Conservation (phyloP, 2,888 invertebrate species). For the Chloroclystis v-ata region DNA sequence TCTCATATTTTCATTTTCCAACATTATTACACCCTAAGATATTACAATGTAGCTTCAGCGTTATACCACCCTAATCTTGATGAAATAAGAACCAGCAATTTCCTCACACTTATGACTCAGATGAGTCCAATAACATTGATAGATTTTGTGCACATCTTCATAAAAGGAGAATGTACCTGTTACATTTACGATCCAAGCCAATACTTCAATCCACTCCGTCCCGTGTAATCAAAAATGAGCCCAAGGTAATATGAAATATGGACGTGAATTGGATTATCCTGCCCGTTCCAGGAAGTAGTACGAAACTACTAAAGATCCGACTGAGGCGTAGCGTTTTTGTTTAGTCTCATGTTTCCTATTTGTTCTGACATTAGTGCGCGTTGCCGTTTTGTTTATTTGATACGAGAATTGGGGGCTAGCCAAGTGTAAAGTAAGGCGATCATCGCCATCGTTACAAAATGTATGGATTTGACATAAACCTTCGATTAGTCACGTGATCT, state of each 20-base stretch:
- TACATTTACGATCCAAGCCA: constrained; percentile 41
- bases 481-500: no score
- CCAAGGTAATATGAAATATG: constrained; percentile 38
- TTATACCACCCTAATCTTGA: no score
- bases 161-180: constrained; percentile 46
- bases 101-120: neutral
- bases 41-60: neutral
- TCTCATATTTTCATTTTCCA: neutral
- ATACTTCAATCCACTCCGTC: constrained; percentile 43
- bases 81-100: neutral
- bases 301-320: constrained; percentile 41
- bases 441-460: no score
- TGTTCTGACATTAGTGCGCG: constrained; percentile 50
- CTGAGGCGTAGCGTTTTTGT: constrained; percentile 44
- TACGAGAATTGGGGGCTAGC: constrained; percentile 30
- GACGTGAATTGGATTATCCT: constrained; percentile 27
- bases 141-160: constrained; percentile 33
- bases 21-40: neutral
- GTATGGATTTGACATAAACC: no score
- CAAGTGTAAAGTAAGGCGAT: no score
- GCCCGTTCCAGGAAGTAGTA: constrained; percentile 18
- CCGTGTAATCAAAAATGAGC: constrained; percentile 37
- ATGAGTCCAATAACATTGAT: constrained; percentile 28
- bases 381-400: constrained; percentile 45
- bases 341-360: constrained; percentile 53